Evolutionary conservation across 2,797 vertebrate species (phyloP), one percentile per base, ranked within the genome.

Genomic region (Cossypha heuglini): DNA sequence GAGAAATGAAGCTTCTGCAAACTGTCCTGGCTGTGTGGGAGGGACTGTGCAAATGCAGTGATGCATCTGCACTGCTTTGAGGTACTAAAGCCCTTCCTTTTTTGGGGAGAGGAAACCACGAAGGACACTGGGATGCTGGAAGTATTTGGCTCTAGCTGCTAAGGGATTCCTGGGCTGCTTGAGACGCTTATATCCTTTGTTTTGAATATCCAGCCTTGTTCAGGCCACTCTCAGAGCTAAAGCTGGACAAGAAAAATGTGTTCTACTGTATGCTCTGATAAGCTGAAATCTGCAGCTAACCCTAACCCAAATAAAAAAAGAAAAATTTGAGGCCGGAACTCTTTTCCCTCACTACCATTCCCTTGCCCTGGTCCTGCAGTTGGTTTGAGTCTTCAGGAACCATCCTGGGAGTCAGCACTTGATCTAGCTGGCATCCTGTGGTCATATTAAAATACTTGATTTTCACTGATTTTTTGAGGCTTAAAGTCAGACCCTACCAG

Each of bases 111-210:
- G 63, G 29, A 62, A 68, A 26, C 10, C 33, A 43, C 38, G 31
- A 51, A 84, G 29, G 51, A 25, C 24, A 11, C 4, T 2, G 61
- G 29, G 88, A 25, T 86, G 38, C 37, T 49, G 42, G 21, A 59
- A 16, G 0, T 20, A 16, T 2, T 2, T 5, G 54, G 55, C 42
- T 72, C 21, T 17, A 33, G 28, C 40, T 35, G 31, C 54, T 19
- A 5, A 2, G 37, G 37, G 37, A 15, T 64, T 51, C 62, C 28
- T 10, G 40, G 73, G 73, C 48, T 73, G n/a, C 40, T 66, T 59
- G 66, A 61, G 38, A 15, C 0, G 0, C 13, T 77, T 20, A 28
- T 13, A 31, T 77, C 66, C 13, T 2, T 3, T 54, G 28, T 57
- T 33, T 16, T 22, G 24, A 90, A 25, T 40, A 69, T 35, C 19